Evolutionary conservation across 2,888 invertebrate species (phyloP).

Genomic region (Torymus auratus): DNA sequence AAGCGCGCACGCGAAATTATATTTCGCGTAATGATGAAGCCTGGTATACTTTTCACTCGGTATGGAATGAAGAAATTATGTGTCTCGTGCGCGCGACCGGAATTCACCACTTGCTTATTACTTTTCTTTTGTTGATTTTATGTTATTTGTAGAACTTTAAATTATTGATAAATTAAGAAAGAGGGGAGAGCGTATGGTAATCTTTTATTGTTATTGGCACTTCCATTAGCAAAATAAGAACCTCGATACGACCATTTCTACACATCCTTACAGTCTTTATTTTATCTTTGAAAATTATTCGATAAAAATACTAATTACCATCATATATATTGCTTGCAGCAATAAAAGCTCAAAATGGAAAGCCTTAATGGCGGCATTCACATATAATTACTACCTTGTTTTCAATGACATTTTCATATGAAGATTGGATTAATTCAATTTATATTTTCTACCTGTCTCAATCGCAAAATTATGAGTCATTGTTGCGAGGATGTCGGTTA

Average conservation of each 20-base stretch:
- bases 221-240: too few species aligned
- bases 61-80: constrained; percentile 28
- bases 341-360: too few species aligned
- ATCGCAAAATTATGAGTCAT: constrained; percentile 19
- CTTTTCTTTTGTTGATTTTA: constrained; percentile 13
- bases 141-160: constrained; percentile 25
- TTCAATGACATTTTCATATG: constrained; percentile 1
- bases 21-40: constrained; percentile 14
- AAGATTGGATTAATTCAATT: constrained; percentile 16
- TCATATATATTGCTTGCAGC: too few species aligned
- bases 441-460: not conserved
- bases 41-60: constrained; percentile 19
- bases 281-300: not conserved
- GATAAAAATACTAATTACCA: not conserved
- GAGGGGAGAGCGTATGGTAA: not conserved
- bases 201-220: too few species aligned
- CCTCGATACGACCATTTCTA: too few species aligned
- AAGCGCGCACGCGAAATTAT: not conserved
- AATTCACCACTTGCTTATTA: constrained; percentile 3
- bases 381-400: not conserved
- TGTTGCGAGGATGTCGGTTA: too few species aligned
- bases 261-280: too few species aligned
- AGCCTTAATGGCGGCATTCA: not conserved
- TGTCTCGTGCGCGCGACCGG: not conserved
- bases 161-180: constrained; percentile 13